Base-by-base conservation (phyloP, 2,797 vertebrate species). In the Heliangelus exortis region DNA sequence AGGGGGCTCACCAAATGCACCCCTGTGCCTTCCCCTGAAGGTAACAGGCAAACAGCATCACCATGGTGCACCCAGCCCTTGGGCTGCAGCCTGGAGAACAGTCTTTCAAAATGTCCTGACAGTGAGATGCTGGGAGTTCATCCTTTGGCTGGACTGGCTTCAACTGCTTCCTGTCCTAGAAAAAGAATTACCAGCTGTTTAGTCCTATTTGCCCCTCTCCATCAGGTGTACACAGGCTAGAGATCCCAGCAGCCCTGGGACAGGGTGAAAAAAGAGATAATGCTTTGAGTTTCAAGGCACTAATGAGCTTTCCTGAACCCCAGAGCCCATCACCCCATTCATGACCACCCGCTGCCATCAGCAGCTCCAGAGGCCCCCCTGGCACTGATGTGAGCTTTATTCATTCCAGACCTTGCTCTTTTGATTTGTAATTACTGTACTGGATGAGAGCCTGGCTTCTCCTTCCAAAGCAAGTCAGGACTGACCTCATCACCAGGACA, bases 1-100 rank as follows among this genome's bases (percentile, higher is more conserved):
- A 9, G 15, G 11, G 17, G 28, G 47, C 47, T 84, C 26, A 8
- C 33, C 4, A 0, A 54, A 43, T 3, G 0, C 33, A 17, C 17
- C 28, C 31, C 1, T 0, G 33, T 54, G 33, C 63, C 51, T 26
- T 59, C 41, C 63, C 53, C 58, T 59, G 47, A 6, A 13, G 39
- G n/a, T 21, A 22, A 45, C 4, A 0, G 62, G 50, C 61, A 73
- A 55, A 15, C 72, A 68, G 41, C 3, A 0, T 59, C 51, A n/a
- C 51, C n/a, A 18, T 7, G 21, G 23, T 51, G n/a, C 45, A 33
- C 45, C 45, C 71, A 65, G 76, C 55, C 51, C 71, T 48, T 5
- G 1, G 47, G 88, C 39, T 63, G 78, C 39, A 33, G 29, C 81
- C 48, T 51, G 3, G 20, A 81, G 50, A 43, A 7, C 5, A 31